phyloP scores from a whole-genome alignment of 2,888 invertebrate genomes.

The Napeogenes sylphis region DNA sequence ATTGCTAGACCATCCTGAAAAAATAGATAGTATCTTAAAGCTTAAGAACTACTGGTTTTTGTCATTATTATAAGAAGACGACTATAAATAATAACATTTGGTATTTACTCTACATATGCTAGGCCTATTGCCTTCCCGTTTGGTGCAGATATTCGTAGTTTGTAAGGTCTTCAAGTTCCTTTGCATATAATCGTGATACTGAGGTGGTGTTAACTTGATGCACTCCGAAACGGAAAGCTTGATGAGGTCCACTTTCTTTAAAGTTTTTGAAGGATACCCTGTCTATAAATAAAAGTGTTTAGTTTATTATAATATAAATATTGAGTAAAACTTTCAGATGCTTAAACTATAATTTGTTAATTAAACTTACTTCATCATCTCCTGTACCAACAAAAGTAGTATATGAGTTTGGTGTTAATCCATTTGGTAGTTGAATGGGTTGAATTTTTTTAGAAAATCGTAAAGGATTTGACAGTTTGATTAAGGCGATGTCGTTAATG shows the following conservation, averaged over 20 bases:
- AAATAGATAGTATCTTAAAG: too few species aligned
- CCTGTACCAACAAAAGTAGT: slow-evolving; percentile 27
- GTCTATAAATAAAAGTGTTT: slow-evolving; percentile 19
- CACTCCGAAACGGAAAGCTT: slow-evolving; percentile 25
- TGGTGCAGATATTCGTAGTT: slow-evolving; percentile 21
- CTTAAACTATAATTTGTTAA: not conserved
- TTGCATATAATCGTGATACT: not conserved
- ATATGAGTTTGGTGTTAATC: not conserved
- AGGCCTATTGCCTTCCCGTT: slow-evolving; percentile 10
- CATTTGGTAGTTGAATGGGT: slow-evolving; percentile 24
- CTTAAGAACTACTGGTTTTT: too few species aligned
- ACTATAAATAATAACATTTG: too few species aligned
- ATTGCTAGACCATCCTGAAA: too few species aligned
- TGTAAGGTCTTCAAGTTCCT: slow-evolving; percentile 12
- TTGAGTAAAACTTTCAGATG: not conserved
- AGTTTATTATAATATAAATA: not conserved
- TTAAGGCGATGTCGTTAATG: slow-evolving; percentile 29
- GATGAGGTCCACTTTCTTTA: slow-evolving; percentile 26
- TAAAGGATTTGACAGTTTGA: slow-evolving; percentile 23
- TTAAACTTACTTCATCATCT: slow-evolving; percentile 27
- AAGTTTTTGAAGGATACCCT: slow-evolving; percentile 10
- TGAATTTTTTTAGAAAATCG: slow-evolving; percentile 26
- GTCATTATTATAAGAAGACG: too few species aligned
- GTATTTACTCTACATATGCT: slow-evolving; percentile 22
- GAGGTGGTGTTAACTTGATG: slow-evolving; percentile 16